A percentile compares a stretch with the other conserved stretches of the same genome.
Conservation (phyloP, 2,797 vertebrate species). For the Pantherophis alleghaniensis region DNA sequence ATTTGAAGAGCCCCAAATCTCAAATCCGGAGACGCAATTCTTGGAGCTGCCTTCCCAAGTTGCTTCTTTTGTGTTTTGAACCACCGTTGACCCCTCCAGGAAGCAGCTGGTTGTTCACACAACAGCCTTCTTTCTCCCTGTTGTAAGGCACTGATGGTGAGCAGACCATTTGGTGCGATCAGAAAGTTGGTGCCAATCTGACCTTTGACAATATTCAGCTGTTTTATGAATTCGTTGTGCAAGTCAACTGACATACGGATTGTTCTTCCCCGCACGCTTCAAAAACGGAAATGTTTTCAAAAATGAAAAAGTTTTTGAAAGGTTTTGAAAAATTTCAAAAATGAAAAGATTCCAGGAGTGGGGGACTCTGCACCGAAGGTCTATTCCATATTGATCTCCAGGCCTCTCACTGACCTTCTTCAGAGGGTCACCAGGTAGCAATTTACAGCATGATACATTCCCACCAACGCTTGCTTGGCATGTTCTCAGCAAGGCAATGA, state of each 20-base stretch:
- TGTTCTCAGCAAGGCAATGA: background rate
- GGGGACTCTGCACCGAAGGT: too few species aligned
- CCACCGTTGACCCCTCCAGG: background rate
- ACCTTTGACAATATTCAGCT: background rate
- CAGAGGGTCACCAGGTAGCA: too few species aligned
- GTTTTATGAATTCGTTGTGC: background rate
- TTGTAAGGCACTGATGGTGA: background rate
- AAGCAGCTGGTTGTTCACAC: background rate
- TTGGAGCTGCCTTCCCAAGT: background rate
- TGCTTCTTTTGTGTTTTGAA: too few species aligned
- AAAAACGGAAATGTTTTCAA: too few species aligned
- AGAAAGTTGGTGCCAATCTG: background rate
- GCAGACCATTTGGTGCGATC: background rate
- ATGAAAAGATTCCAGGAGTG: too few species aligned
- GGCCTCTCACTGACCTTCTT: too few species aligned
- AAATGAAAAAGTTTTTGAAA: too few species aligned
- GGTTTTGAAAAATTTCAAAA: too few species aligned
- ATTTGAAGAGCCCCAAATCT: background rate
- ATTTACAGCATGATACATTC: too few species aligned
- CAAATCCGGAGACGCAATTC: background rate
- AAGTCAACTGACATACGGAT: too few species aligned
- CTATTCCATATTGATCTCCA: background rate
- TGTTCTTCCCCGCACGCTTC: too few species aligned
- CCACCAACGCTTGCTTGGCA: background rate
- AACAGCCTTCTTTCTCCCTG: background rate